Base-by-base conservation (phyloP, 1,140 invertebrate species). In the Phocides pigmalion region DNA sequence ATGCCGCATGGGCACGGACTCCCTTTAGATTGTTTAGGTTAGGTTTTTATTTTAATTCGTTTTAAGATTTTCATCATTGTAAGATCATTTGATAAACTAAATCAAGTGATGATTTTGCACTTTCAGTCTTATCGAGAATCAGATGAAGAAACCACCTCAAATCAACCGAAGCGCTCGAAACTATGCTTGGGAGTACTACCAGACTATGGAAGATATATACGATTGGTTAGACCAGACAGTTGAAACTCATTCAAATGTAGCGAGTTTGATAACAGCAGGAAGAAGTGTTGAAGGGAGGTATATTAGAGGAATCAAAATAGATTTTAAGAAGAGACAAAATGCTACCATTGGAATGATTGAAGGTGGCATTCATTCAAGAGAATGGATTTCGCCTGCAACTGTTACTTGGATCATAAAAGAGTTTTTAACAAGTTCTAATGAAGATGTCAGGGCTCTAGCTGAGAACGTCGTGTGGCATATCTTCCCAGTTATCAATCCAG, bases 191-290 rank as follows among this genome's bases (percentile, higher is more conserved):
- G 84, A 72, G 2, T 81, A 81, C 8, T 93, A 93, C 66, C 82
- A 91, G 54, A 72, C 74, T 19, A 72, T 93, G 47, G 77, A 84
- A 11, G 90, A 92, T 66, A 93, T 93, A 46, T 68, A 92, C 49
- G 69, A 78, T 4, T 93, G 92, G 92, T 61, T 93, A 42, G 86
- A 92, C 15, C 49, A 70, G 3, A 76, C 92, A 15, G 70, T 83
- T 3, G 65, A 17, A 28, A 50, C 59, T 28, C 42, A 79, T 66
- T 28, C 76, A 35, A 58, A 72, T 56, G 65, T 79, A 14, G 68
- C 72, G 3, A 66, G 62, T 20, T 12, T 66, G 16, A 46, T 79
- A 12, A 66, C 66, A 16, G 63, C 69, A 35, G 76, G 76, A 42
- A 64, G 16, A 41, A 74, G 64, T 56, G 44, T 62, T 61, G 74